Conservation (phyloP, 2,888 invertebrate genomes). For the Peribatodes rhomboidaria region DNA sequence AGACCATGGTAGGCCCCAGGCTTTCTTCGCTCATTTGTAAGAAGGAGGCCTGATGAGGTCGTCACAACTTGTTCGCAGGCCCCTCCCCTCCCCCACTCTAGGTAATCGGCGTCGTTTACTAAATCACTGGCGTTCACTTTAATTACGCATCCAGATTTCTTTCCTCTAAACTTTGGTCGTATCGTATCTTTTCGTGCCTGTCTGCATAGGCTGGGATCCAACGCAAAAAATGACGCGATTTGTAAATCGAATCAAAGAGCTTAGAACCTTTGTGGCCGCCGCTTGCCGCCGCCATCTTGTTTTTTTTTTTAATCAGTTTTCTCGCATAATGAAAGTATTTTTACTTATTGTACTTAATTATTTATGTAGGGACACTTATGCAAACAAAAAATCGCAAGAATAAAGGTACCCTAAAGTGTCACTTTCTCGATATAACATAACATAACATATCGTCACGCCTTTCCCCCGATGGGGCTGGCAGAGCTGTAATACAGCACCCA, state of each 20-base stretch:
- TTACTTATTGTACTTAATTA: background rate
- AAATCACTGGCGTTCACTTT: conserved; percentile 70
- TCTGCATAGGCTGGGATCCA: conserved; percentile 28
- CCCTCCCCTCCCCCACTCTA: conserved; percentile 51
- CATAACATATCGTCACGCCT: too few species aligned
- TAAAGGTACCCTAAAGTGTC: too few species aligned
- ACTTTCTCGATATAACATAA: too few species aligned
- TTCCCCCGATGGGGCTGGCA: too few species aligned
- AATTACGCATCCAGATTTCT: conserved; percentile 70
- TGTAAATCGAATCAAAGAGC: background rate
- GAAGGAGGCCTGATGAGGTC: conserved; percentile 64
- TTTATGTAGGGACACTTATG: too few species aligned
- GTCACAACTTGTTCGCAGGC: conserved; percentile 64
- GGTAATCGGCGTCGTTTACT: conserved; percentile 68
- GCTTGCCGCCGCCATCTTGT: too few species aligned
- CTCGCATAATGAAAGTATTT: background rate
- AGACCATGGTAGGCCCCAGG: background rate
- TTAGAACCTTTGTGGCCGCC: too few species aligned
- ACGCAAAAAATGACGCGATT: background rate
- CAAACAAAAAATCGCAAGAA: too few species aligned
- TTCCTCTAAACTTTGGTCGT: conserved; percentile 56
- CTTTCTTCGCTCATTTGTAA: conserved; percentile 59
- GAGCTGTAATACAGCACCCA: too few species aligned
- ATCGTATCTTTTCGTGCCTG: conserved; percentile 46
- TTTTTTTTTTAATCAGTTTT: too few species aligned